These are phyloP conservation scores for Elanus axillaris DNA, from an alignment of 2,113 vertebrate genomes.

Conservation along the genomic window DNA sequence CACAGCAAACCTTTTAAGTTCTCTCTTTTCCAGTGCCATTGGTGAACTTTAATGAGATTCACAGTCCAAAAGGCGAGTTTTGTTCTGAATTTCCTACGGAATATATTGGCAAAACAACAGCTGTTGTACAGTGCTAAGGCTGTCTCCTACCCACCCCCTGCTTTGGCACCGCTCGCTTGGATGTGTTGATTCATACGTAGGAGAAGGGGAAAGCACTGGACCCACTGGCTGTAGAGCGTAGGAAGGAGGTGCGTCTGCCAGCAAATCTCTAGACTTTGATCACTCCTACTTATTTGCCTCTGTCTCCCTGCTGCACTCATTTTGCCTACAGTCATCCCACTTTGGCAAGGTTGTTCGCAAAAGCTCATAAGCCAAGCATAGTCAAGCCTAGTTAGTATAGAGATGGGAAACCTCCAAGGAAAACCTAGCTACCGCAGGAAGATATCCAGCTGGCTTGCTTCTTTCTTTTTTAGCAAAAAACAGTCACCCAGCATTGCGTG, in stretches of 20 bases:
- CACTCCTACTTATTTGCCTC: constrained; percentile 57
- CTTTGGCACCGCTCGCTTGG: background rate
- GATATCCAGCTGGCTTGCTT: constrained; percentile 17
- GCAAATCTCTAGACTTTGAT: constrained; percentile 57
- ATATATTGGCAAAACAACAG: constrained; percentile 41
- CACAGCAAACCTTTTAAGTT: background rate
- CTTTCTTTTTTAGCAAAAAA: constrained; percentile 2
- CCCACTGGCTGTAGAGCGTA: constrained; percentile 44
- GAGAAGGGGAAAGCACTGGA: constrained; percentile 57
- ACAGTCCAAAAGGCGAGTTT: background rate
- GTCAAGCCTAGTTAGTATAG: constrained; percentile 46
- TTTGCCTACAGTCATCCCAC: constrained; percentile 59
- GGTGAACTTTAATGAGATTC: background rate
- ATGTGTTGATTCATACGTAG: constrained; percentile 48
- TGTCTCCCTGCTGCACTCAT: constrained; percentile 42
- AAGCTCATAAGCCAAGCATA: constrained; percentile 52
- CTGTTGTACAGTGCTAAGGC: constrained; percentile 4
- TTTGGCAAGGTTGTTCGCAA: constrained; percentile 32
- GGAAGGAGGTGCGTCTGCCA: constrained; percentile 50
- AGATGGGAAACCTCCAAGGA: constrained; percentile 63
- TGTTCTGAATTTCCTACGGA: constrained; percentile 1
- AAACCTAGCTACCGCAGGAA: constrained; percentile 47
- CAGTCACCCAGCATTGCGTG: background rate
- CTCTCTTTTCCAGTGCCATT: background rate
- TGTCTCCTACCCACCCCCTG: constrained; percentile 46